Conservation (phyloP, 2,797 vertebrate species). For the Ptychobarbus kaznakovi region DNA sequence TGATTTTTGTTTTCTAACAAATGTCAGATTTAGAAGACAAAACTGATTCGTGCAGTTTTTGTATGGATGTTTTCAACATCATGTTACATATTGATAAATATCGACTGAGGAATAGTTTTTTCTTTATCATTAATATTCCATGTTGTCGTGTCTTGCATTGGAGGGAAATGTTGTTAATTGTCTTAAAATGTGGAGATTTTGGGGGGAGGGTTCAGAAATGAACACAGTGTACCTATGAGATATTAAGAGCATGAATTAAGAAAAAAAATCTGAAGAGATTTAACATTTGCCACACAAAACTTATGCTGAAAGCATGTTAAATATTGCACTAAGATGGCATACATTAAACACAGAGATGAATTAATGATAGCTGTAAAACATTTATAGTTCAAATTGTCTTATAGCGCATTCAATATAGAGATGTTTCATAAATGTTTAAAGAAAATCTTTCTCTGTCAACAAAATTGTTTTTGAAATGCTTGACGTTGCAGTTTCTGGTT, state of each 20-base stretch:
- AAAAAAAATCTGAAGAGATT: conserved; percentile 31
- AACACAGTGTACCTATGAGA: conserved; percentile 57
- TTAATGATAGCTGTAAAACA: conserved; percentile 61
- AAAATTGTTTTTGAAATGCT: conserved; percentile 43
- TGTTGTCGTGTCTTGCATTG: conserved; percentile 33
- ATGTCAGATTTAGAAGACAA: conserved; percentile 10
- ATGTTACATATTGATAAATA: conserved; percentile 50
- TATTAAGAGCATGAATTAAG: conserved; percentile 65
- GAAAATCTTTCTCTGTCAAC: conserved; percentile 37
- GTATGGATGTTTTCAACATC: conserved; percentile 49
- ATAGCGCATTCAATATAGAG: conserved; percentile 63
- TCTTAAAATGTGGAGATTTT: conserved; percentile 36
- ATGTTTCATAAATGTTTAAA: conserved; percentile 54
- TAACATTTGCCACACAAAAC: conserved; percentile 57
- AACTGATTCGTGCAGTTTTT: conserved; percentile 40
- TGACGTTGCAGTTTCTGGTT: conserved; percentile 32
- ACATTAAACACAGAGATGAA: conserved; percentile 64
- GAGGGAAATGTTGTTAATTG: conserved; percentile 45
- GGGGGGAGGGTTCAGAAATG: conserved; percentile 41
- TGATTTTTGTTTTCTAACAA: not conserved
- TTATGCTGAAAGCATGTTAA: conserved; percentile 69
- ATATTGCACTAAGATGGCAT: conserved; percentile 75
- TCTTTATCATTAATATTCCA: conserved; percentile 10
- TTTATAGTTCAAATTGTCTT: conserved; percentile 64
- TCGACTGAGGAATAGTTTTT: conserved; percentile 40